Evolutionary conservation across 1,140 invertebrate genomes (phyloP), one percentile per base, ranked within the genome.

Genomic region (Cryptotermes secundus): DNA sequence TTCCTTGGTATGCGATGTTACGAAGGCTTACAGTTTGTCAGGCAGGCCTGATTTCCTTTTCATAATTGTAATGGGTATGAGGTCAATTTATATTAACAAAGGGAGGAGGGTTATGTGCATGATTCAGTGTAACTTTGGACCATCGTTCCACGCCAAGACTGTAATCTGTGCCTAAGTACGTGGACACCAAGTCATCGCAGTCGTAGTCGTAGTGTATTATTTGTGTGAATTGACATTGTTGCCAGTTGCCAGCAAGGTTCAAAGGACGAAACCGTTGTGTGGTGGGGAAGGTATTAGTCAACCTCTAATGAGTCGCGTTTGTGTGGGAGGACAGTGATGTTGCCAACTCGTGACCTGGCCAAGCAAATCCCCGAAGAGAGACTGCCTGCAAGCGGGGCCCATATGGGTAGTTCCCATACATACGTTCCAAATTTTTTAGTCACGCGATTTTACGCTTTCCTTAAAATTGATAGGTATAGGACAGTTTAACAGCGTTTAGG

Each of bases 291-390:
- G 59, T 72, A 72, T 72, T 72, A 72, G 59, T 72, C 59, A 72
- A 31, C 59, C 26, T 72, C 26, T 31, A 31, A 72, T 72, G 59
- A 72, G 59, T 72, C 26, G 26, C 59, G 26, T 72, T 72, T 31
- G 59, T 72, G 59, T 72, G 59, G 59, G 59, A 72, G 59, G 59
- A 72, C 59, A n/a, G 9, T 72, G 59, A 72, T 72, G 59, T 72
- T 72, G 59, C 59, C 59, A 72, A n/a, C 59, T 72, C 59, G 59
- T 72, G 59, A 72, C 59, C 59, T 72, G 59, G 59, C 9, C 59
- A 72, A 72, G 26, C 2, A 72, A 72, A 72, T 10, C 14, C n/a
- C 14, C 26, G n/a, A 72, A 72, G 53, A 22, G 53, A 10, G 6
- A 9, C 53, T 9, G 4, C 53, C 6, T 59, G 53, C 53, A 26